These are phyloP conservation scores for Apantesis nais DNA, from an alignment of 2,888 invertebrate species.

Conservation along the genomic window DNA sequence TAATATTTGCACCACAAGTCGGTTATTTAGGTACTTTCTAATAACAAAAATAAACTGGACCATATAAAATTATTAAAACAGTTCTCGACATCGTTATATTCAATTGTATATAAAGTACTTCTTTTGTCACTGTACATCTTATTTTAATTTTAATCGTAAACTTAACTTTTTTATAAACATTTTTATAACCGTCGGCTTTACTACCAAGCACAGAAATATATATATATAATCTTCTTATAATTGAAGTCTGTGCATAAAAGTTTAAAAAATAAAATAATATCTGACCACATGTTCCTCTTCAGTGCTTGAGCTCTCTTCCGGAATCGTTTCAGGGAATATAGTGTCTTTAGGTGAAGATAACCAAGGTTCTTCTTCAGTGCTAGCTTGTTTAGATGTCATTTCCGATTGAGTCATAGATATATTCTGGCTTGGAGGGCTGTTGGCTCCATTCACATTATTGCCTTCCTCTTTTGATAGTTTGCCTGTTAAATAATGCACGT, in stretches of 20 bases:
- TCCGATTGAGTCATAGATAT: constrained; percentile 83
- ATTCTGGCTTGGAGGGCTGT: constrained; percentile 88
- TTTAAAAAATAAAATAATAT: neutral
- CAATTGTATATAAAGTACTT: too few relatives aligned
- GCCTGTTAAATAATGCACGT: constrained; percentile 54
- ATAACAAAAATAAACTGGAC: too few relatives aligned
- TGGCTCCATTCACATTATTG: constrained; percentile 54
- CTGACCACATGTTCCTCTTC: constrained; percentile 95
- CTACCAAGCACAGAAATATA: too few relatives aligned
- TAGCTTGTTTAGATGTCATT: constrained; percentile 78
- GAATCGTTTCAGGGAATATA: constrained; percentile 95
- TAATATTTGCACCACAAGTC: neutral
- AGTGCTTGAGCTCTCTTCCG: constrained; percentile 96
- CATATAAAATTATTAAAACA: too few relatives aligned
- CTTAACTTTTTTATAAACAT: too few relatives aligned
- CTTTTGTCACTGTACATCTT: too few relatives aligned
- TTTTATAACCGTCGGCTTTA: too few relatives aligned
- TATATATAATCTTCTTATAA: too few relatives aligned
- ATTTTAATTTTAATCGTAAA: too few relatives aligned
- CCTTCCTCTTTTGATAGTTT: constrained; percentile 80
- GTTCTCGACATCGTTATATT: too few relatives aligned
- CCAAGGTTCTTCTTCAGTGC: constrained; percentile 90
- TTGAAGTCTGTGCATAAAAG: neutral
- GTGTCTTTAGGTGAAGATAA: constrained; percentile 95
- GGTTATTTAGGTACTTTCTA: neutral